Base-by-base conservation (phyloP, 1,140 invertebrate species). In the Mya arenaria region DNA sequence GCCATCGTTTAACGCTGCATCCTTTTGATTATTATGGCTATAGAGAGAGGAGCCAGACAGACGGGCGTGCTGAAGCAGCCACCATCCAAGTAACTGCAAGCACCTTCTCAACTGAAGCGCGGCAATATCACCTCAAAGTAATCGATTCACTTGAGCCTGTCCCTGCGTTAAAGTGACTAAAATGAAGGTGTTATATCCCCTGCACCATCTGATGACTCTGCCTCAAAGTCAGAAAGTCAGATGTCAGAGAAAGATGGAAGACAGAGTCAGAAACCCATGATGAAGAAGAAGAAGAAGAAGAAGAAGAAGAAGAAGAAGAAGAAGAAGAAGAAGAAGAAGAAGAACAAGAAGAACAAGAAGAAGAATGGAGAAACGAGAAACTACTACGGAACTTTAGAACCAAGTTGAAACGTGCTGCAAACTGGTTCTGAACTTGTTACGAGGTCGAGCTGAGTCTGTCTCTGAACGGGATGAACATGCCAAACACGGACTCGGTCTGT, bases 141-240 rank as follows among this genome's bases (percentile, higher is more conserved):
- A 13, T 28, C 56, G 56, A 58, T 19, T 28, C 56, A 23, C 23
- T 28, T 58, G 56, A 58, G 23, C 28, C 56, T 23, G 23, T n/a
- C n/a, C n/a, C n/a, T n/a, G n/a, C n/a, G n/a, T n/a, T n/a, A n/a
- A 58, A 58, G 56, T 58, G 28, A 58, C 19, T 19, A 58, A 28
- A 23, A 58, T 58, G 56, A 58, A 23, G 56, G 56, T 58, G 56
- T 58, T 58, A 28, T 58, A 23, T 58, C 56, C 56, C 56, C 56
- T 58, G 8, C 56, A 58, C 56, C 23, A 19, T 58, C 56, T 58
- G 56, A 58, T 58, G 56, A 58, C 56, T 58, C 56, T 58, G 56
- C 56, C 56, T 58, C 56, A 19, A 23, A 58, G 56, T 58, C 56
- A 58, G 56, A 58, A 23, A 58, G 56, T 58, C 56, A 58, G 23